Evolutionary conservation across 2,888 invertebrate species (phyloP), one percentile per base, ranked within the genome.

Genomic region (Erebia aethiops): DNA sequence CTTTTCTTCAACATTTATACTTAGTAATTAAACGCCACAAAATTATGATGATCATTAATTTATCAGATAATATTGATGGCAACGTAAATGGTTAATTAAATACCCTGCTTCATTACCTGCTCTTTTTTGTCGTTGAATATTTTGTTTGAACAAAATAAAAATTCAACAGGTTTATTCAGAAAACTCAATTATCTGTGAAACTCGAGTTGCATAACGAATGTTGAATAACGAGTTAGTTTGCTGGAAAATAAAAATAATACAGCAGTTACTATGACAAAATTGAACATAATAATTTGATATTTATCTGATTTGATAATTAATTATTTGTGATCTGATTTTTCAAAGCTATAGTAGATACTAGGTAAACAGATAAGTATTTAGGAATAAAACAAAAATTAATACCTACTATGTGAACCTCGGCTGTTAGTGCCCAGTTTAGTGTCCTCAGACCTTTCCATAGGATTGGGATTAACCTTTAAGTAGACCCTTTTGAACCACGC

Each of bases 201-300:
- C 13, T 64, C 54, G 26, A 46, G 54, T 64, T 43, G 64, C 16
- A 68, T 64, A 58, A 82, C 78, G 83, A 82, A 84, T 85, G 84
- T 85, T 84, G 85, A 80, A 80, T 83, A 82, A 81, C 80, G 80
- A 81, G 84, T 80, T 79, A 67, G 49, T 75, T 76, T 71, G 61
- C 71, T 60, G 18, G n/a, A 49, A 46, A 58, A 77, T 77, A 79
- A 49, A 51, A 67, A 77, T 77, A 79, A 77, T 76, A 75, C 72
- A 75, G 77, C 73, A 74, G 51, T 3, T 7, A 51, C 26, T 26
- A 35, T 7, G 5, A 35, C 35, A 35, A 35, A 35, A 35, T 35
- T 35, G 5, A 35, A 35, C 35, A 35, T 35, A 35, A 35, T 35
- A 35, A 35, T 35, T 35, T 35, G 5, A 35, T 35, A 35, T 35